Evolutionary conservation across 1,140 invertebrate genomes (phyloP), one percentile per base, ranked within the genome.

Genomic region (Tetranychus urticae): DNA sequence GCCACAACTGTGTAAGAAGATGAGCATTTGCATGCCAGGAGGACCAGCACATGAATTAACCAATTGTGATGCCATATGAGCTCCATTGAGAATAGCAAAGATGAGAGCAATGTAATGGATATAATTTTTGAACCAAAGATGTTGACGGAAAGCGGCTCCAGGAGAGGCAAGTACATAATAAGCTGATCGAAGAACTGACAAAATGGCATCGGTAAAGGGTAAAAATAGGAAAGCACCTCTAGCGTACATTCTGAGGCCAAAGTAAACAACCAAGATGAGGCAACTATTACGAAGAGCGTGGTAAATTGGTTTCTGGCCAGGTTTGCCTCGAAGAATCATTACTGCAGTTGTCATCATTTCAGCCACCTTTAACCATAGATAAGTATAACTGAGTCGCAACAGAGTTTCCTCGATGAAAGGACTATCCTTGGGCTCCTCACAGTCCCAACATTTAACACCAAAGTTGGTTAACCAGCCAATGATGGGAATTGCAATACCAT

Each of bases 361-460:
- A 8, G 56, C 56, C 14, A 57, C 35, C 35, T 57, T 57, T 8
- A 36, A 13, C 35, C 35, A 42, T 23, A 42, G 35, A 23, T 42
- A 37, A 57, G 35, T 57, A 10, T 37, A 37, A 13, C 56, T 36
- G 6, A 37, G 35, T 14, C 35, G 31, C 2, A 57, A 31, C 6
- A 42, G 14, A 0, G n/a, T 36, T 37, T 37, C 56, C 14, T 57
- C n/a, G 4, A 37, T n/a, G 34, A 57, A 57, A 31, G 56, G 8
- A n/a, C n/a, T 8, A 36, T 37, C 13, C 23, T 36, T 34, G 34
- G 56, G 34, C 50, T 31, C 31, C 7, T 12, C 8, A 73, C 37
- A 84, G 70, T 61, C 77, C 76, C 47, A 75, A 68, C 52, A 76
- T 66, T 45, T 62, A 61, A 12, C 61, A 61, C 59, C 62, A 61